phyloP scores from a whole-genome alignment of 2,888 invertebrate genomes.

The Nesidiocoris tenuis region DNA sequence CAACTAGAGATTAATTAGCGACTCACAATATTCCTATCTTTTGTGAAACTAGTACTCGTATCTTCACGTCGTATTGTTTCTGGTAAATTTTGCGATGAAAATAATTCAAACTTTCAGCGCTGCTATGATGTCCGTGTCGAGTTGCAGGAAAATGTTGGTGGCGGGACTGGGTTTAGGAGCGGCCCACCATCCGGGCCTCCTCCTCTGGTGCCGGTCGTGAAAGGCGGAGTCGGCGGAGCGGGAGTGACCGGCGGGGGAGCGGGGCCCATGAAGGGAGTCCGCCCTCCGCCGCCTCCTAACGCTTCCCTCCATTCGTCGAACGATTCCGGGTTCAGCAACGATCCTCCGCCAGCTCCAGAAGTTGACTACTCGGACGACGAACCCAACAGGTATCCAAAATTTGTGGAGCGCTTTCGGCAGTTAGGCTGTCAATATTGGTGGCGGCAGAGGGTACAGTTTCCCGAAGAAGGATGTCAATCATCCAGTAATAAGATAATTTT shows the following conservation, averaged over 20 bases:
- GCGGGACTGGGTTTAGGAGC: conserved; percentile 36
- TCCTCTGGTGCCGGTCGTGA: conserved; percentile 53
- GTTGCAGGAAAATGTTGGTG: conserved; percentile 40
- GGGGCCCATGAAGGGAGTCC: conserved; percentile 16
- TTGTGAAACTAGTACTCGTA: no score
- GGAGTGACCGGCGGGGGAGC: neutral
- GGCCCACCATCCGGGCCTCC: conserved; percentile 52
- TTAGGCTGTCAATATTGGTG: no score
- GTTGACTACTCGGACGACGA: conserved; percentile 90
- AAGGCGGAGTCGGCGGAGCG: conserved; percentile 17
- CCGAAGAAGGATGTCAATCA: no score
- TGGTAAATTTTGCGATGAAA: no score
- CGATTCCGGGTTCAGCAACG: conserved; percentile 89
- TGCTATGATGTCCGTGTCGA: no score
- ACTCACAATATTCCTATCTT: no score
- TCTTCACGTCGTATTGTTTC: no score
- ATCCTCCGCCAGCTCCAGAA: conserved; percentile 80
- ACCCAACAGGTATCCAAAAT: conserved; percentile 62
- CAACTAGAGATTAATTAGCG: no score
- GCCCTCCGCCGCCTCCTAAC: conserved; percentile 53
- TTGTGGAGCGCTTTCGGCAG: no score
- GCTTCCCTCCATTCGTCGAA: conserved; percentile 84
- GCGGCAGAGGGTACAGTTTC: no score
- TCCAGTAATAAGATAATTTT: no score
- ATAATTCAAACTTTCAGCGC: no score